These are phyloP conservation scores for Arbacia lixula DNA, from an alignment of 53 echinoderm and acorn worm genomes.

Conservation along the genomic window DNA sequence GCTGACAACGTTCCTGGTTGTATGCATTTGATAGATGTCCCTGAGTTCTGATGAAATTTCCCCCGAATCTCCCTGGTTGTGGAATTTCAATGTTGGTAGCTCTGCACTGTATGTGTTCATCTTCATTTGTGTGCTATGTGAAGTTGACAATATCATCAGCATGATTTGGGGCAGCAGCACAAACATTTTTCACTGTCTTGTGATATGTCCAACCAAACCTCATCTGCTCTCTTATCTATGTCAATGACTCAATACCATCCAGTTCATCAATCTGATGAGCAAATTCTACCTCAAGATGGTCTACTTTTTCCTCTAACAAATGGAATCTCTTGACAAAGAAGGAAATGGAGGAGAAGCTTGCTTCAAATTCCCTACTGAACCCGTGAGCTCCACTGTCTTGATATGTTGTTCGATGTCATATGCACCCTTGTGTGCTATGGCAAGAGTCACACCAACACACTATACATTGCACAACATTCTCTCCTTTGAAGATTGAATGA, in stretches of 20 bases:
- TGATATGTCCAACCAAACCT: conserved; percentile 58
- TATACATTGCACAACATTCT: too few species aligned
- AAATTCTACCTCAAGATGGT: conserved; percentile 66
- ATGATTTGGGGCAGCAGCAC: conserved; percentile 40
- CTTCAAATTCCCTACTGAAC: too few species aligned
- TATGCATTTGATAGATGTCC: too few species aligned
- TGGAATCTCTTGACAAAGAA: conserved; percentile 69
- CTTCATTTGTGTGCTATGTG: conserved; percentile 71
- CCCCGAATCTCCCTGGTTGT: too few species aligned
- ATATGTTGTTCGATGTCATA: too few species aligned
- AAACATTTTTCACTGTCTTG: conserved; percentile 58
- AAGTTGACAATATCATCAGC: conserved; percentile 60
- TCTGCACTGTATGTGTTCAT: conserved; percentile 70
- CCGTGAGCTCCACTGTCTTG: too few species aligned
- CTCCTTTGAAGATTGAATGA: too few species aligned
- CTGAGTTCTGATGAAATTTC: too few species aligned
- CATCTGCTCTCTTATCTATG: conserved; percentile 62
- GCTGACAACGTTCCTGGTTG: too few species aligned
- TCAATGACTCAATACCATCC: not conserved
- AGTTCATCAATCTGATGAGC: conserved; percentile 49
- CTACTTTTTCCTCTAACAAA: conserved; percentile 57
- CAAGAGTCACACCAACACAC: too few species aligned
- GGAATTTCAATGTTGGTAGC: too few species aligned
- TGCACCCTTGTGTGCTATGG: too few species aligned
- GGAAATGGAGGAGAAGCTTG: conserved; percentile 45